Evolutionary conservation across 2,113 vertebrate genomes (phyloP).

Genomic region (Semicossyphus pulcher): DNA sequence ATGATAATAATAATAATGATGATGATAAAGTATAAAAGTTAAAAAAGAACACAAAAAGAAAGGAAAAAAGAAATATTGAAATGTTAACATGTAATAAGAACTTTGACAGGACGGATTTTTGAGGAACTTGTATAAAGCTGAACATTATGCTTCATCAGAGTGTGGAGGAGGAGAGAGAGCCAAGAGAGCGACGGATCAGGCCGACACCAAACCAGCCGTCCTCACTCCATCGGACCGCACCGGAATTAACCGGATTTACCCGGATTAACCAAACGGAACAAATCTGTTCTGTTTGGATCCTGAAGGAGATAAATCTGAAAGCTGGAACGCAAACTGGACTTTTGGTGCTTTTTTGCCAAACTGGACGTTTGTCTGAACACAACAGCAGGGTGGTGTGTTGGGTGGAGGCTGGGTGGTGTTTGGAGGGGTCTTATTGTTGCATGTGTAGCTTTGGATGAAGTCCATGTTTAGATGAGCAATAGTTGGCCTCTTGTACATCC

Average conservation of each 20-base stretch:
- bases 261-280: neutral
- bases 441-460: neutral
- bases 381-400: neutral
- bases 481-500: slow-evolving; percentile 12
- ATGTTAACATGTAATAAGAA: slow-evolving; percentile 63
- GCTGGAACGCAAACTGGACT: neutral
- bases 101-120: slow-evolving; percentile 58
- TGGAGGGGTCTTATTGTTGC: slow-evolving; percentile 11
- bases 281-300: neutral
- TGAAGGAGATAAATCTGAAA: neutral
- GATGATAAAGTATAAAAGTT: slow-evolving; percentile 63
- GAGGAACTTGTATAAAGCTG: slow-evolving; percentile 67
- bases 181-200: slow-evolving; percentile 11
- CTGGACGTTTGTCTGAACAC: slow-evolving; percentile 12
- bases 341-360: slow-evolving; percentile 46
- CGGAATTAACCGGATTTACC: neutral
- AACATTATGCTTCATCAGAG: slow-evolving; percentile 54
- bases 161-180: slow-evolving; percentile 50
- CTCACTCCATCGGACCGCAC: neutral
- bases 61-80: slow-evolving; percentile 54
- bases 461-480: slow-evolving; percentile 9
- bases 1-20: slow-evolving; percentile 52
- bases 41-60: slow-evolving; percentile 55
- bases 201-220: neutral
- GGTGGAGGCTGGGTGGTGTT: slow-evolving; percentile 2